phyloP scores from a whole-genome alignment of 2,113 vertebrate species.

The Balaeniceps rex region DNA sequence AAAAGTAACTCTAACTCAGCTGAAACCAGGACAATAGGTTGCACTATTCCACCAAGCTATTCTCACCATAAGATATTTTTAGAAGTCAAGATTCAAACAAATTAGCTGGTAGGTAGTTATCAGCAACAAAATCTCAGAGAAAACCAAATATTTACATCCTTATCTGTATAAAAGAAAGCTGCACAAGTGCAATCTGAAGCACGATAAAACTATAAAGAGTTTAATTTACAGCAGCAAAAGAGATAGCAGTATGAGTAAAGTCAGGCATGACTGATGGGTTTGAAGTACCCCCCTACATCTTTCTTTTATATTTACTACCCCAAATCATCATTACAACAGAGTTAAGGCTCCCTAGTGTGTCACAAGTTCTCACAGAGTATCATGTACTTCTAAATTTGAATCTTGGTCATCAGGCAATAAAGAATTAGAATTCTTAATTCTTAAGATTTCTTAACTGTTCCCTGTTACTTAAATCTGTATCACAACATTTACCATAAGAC shows the following conservation, averaged over 20 bases:
- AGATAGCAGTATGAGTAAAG: slow-evolving; percentile 15
- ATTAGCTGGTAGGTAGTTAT: slow-evolving; percentile 53
- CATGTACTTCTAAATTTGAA: neutral
- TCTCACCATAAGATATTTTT: slow-evolving; percentile 46
- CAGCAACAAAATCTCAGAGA: slow-evolving; percentile 48
- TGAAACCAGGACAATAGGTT: too few relatives aligned
- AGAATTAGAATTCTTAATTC: neutral
- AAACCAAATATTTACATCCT: slow-evolving; percentile 61
- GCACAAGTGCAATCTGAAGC: slow-evolving; percentile 48
- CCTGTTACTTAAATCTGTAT: neutral
- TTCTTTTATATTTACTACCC: neutral
- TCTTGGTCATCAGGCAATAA: neutral
- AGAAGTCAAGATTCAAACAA: slow-evolving; percentile 45
- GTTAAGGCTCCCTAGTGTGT: neutral
- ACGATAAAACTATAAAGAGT: slow-evolving; percentile 45
- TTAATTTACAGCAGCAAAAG: slow-evolving; percentile 47
- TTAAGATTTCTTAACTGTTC: neutral
- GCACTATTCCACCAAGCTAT: neutral
- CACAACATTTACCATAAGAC: neutral
- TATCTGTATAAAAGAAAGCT: neutral
- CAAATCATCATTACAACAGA: neutral
- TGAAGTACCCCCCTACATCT: neutral
- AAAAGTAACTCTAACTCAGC: too few relatives aligned
- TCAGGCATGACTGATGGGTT: neutral
- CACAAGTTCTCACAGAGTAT: neutral